A percentile compares a stretch with the other conserved stretches of the same genome.
Evolutionary conservation across 2,797 vertebrate genomes (phyloP).

Genomic region (Smutsia temminckii): DNA sequence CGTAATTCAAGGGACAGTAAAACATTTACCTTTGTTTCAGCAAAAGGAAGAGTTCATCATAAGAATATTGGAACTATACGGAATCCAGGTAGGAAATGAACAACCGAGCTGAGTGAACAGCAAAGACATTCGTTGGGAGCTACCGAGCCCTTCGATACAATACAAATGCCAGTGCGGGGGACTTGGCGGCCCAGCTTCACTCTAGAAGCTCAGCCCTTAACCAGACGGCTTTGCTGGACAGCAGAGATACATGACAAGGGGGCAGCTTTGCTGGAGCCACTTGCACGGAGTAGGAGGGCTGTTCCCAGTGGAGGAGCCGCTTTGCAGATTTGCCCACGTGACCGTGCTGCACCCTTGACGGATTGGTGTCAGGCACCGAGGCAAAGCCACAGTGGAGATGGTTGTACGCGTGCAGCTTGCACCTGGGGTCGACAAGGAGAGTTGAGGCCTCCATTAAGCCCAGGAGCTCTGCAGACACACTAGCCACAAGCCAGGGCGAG

Average conservation of each 20-base stretch:
- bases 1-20: background rate
- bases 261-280: accelerated
- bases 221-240: accelerated
- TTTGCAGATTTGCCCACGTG: accelerated
- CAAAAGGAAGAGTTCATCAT: background rate
- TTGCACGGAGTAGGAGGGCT: background rate
- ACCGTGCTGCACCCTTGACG: background rate
- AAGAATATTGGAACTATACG: background rate
- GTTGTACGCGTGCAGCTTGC: background rate
- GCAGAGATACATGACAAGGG: accelerated
- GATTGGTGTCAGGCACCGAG: background rate
- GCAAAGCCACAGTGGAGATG: background rate
- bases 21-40: background rate
- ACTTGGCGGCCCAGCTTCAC: no score
- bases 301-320: background rate
- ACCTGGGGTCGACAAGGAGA: background rate
- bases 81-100: background rate
- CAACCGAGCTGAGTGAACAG: accelerated
- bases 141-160: no score
- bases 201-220: background rate
- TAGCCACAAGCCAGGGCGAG: background rate
- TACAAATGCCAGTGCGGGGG: background rate
- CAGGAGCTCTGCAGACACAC: background rate
- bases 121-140: no score
- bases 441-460: accelerated